phyloP scores from a whole-genome alignment of 2,797 vertebrate genomes.

The Heliangelus exortis region DNA sequence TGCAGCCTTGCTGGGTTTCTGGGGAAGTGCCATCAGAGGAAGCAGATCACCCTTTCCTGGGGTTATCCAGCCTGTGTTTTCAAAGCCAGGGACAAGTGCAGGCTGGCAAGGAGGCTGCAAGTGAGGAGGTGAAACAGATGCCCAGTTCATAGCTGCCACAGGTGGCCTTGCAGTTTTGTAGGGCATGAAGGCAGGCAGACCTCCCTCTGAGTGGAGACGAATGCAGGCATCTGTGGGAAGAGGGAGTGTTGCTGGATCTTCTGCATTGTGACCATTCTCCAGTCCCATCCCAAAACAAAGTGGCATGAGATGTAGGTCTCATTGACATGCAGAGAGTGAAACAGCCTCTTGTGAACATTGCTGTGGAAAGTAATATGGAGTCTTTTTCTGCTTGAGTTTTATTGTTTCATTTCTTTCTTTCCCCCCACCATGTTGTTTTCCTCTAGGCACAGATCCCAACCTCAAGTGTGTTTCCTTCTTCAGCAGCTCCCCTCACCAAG shows the following conservation, averaged over 20 bases:
- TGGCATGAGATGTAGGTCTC: neutral
- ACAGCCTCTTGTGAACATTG: neutral
- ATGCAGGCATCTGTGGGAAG: neutral
- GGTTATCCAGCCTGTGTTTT: neutral
- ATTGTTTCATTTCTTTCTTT: neutral
- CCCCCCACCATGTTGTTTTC: neutral
- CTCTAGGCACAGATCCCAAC: conserved; percentile 64
- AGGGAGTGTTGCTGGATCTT: neutral
- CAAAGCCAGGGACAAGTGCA: neutral
- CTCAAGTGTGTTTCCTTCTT: conserved; percentile 62
- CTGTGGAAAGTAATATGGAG: fast-evolving
- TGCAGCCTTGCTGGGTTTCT: neutral
- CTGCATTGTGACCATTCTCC: neutral
- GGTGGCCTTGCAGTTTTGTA: neutral
- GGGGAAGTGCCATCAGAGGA: neutral
- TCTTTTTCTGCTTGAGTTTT: neutral
- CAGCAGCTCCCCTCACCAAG: conserved; percentile 61
- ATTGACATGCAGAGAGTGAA: neutral
- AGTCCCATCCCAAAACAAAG: neutral
- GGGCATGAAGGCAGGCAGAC: neutral
- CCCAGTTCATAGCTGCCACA: neutral
- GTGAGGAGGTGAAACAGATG: neutral
- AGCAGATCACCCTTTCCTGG: neutral
- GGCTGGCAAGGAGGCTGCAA: neutral
- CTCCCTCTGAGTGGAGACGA: neutral